phyloP scores from a whole-genome alignment of 1,140 invertebrate species.

The Drosophila kanapiae region DNA sequence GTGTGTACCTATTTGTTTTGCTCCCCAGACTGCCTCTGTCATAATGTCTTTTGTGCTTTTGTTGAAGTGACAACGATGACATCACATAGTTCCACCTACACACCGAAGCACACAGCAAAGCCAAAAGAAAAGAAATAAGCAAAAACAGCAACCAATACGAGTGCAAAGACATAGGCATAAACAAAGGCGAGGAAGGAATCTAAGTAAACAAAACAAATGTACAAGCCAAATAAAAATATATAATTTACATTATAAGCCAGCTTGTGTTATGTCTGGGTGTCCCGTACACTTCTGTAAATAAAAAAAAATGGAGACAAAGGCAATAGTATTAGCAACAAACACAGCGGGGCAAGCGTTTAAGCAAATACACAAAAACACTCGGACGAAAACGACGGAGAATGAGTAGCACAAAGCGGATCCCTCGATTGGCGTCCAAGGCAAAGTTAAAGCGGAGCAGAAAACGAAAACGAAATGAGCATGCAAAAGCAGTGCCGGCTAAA shows the following conservation, averaged over 20 bases:
- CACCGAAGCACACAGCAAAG: slow-evolving; percentile 32
- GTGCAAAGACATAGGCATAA: slow-evolving; percentile 61
- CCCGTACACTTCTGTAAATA: slow-evolving; percentile 22
- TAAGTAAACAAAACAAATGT: slow-evolving; percentile 71
- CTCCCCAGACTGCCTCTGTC: slow-evolving; percentile 24
- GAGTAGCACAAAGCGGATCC: slow-evolving; percentile 23
- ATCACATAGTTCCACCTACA: slow-evolving; percentile 71
- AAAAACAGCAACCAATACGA: slow-evolving; percentile 28
- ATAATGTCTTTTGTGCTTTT: slow-evolving; percentile 47
- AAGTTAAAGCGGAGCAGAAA: slow-evolving; percentile 33
- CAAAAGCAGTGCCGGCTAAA: slow-evolving; percentile 49
- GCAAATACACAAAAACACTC: slow-evolving; percentile 36
- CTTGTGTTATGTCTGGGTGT: slow-evolving; percentile 10
- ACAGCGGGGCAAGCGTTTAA: slow-evolving; percentile 39
- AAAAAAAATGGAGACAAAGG: slow-evolving; percentile 24
- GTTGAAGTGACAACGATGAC: slow-evolving; percentile 69
- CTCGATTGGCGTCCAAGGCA: slow-evolving; percentile 42
- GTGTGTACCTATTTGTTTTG: slow-evolving; percentile 19
- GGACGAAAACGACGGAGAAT: slow-evolving; percentile 13
- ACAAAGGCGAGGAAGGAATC: slow-evolving; percentile 64
- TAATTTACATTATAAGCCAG: slow-evolving; percentile 26
- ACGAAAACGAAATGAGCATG: background rate
- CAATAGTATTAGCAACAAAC: slow-evolving; percentile 21
- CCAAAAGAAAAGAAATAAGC: slow-evolving; percentile 17
- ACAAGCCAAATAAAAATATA: slow-evolving; percentile 48